Conservation (phyloP, 1,140 invertebrate species). For the Cepaea nemoralis region DNA sequence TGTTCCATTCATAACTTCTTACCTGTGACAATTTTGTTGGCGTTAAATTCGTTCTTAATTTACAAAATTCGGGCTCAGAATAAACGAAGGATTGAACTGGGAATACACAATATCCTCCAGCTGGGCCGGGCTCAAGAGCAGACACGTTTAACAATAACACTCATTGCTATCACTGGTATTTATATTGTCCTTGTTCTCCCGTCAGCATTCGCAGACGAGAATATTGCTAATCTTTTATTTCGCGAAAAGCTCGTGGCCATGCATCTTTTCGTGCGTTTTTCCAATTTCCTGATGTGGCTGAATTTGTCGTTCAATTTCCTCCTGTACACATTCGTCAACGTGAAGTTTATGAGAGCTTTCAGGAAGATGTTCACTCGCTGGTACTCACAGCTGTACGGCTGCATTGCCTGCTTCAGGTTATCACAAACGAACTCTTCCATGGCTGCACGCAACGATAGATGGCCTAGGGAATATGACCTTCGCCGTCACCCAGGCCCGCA, state of each 20-base stretch:
- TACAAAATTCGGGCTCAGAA: constrained; percentile 19
- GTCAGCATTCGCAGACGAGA: constrained; percentile 16
- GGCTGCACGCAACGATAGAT: too few relatives aligned
- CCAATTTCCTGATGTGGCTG: constrained; percentile 23
- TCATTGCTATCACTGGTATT: constrained; percentile 1
- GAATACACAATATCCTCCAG: neutral
- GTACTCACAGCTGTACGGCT: neutral
- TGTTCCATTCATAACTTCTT: constrained; percentile 2
- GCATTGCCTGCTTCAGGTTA: too few relatives aligned
- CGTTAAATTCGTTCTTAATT: constrained; percentile 8
- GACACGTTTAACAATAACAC: constrained; percentile 11
- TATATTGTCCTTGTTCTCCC: constrained; percentile 21
- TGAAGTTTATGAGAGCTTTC: constrained; percentile 16
- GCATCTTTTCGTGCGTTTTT: neutral
- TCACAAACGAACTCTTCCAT: too few relatives aligned
- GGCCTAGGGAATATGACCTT: too few relatives aligned
- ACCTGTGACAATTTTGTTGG: neutral
- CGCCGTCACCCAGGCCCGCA: neutral
- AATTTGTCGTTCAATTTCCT: constrained; percentile 35
- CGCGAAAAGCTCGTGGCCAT: neutral
- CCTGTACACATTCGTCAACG: constrained; percentile 33
- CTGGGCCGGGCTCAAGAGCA: neutral
- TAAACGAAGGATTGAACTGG: neutral
- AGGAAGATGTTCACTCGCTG: neutral
- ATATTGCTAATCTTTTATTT: neutral